These are phyloP conservation scores for Setophaga petechia DNA, from an alignment of 2,113 vertebrate species.

Conservation along the genomic window DNA sequence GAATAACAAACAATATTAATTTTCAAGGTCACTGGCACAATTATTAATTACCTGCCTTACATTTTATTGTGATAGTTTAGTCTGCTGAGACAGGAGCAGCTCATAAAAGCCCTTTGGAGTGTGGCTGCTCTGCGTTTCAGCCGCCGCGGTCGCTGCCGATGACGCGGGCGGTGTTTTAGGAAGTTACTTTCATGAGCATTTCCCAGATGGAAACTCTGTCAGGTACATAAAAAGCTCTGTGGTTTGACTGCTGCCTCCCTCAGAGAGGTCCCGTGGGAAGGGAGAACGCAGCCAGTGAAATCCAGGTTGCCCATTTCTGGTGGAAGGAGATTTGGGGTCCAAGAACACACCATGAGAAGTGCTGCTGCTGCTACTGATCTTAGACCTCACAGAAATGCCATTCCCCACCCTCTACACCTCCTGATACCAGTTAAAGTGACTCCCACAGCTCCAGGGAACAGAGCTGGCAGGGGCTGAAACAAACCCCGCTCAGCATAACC, in stretches of 20 bases:
- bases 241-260: neutral
- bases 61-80: conserved; percentile 74
- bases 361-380: neutral
- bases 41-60: conserved; percentile 80
- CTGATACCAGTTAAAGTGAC: neutral
- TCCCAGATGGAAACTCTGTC: conserved; percentile 43
- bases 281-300: neutral
- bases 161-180: conserved; percentile 19
- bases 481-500: neutral
- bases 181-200: conserved; percentile 62
- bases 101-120: conserved; percentile 47
- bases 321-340: neutral
- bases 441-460: neutral
- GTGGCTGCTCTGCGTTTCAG: conserved; percentile 37
- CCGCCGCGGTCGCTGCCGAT: conserved; percentile 20
- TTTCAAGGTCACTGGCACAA: conserved; percentile 80
- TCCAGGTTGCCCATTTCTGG: neutral
- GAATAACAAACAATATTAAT: conserved; percentile 82
- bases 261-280: neutral
- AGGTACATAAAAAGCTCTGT: conserved; percentile 32
- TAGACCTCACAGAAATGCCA: neutral
- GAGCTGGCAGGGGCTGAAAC: neutral
- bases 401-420: neutral
- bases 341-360: neutral
- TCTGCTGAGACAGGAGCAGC: conserved; percentile 39